A percentile compares a stretch with the other conserved stretches of the same genome.
Evolutionary conservation across 2,888 invertebrate genomes (phyloP).

Genomic region (Geotrupes spiniger): DNA sequence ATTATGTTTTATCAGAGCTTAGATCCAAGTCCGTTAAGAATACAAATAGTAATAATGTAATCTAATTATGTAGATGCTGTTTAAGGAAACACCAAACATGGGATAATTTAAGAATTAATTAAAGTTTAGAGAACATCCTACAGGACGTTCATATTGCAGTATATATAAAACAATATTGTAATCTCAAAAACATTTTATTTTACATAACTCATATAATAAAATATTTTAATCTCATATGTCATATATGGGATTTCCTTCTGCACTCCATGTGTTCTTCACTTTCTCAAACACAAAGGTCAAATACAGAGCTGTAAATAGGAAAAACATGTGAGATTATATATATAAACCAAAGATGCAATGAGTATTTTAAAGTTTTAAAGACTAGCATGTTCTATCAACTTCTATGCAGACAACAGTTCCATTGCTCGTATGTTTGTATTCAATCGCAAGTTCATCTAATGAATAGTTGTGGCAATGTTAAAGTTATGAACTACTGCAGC

Average conservation of each 20-base stretch:
- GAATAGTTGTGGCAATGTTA: no score
- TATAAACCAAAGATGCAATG: slow-evolving; percentile 9
- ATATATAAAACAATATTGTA: background rate
- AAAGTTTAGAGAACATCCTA: background rate
- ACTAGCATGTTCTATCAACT: no score
- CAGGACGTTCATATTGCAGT: background rate
- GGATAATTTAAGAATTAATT: background rate
- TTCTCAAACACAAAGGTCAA: slow-evolving; percentile 82
- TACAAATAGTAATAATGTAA: no score
- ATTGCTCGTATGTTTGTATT: no score
- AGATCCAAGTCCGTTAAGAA: no score
- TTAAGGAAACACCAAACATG: no score
- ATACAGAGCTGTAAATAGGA: slow-evolving; percentile 68
- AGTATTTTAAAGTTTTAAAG: no score
- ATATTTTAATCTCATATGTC: slow-evolving; percentile 37
- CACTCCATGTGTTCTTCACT: slow-evolving; percentile 63
- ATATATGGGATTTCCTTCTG: slow-evolving; percentile 63
- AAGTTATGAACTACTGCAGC: no score
- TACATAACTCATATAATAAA: slow-evolving; percentile 3
- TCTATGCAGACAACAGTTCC: no score
- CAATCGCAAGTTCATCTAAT: no score
- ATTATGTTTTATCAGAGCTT: no score
- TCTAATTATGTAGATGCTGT: no score
- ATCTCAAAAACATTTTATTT: slow-evolving; percentile 1
- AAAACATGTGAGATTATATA: slow-evolving; percentile 13